Evolutionary conservation across 2,888 invertebrate species (phyloP), one percentile per base, ranked within the genome.

Genomic region (Hydrotaea cyrtoneurina): DNA sequence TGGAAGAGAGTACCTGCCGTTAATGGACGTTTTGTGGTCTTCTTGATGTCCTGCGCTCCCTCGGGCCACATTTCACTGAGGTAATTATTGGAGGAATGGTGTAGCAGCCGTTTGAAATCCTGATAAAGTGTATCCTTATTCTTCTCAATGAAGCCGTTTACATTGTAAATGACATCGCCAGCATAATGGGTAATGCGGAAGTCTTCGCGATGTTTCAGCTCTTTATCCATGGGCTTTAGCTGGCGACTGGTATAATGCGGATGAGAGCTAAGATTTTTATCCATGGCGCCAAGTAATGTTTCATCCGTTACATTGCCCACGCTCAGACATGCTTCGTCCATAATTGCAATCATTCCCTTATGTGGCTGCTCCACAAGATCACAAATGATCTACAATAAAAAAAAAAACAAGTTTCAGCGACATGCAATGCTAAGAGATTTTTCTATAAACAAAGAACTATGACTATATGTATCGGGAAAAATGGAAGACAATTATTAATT

Each of bases 101-200:
- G 98, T 87, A 99, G 93, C 79, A 99, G 93, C 36, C 99, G 94
- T 93, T 99, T 99, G 90, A 99, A 97, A 93, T 99, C 99, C 93
- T 98, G 98, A 93, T 97, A 99, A 71, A 99, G 93, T 0, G 97
- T 97, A 92, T 99, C 99, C 92, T 96, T 98, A 93, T 99, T 99
- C 93, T 99, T 99, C 92, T 99, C 99, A 92, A 99, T 95, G 93
- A 99, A 99, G 0, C 98, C 98, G 15, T 94, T 94, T 19, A 98
- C 95, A 77, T 95, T 95, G 93, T 99, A 99, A 15, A 97, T 96
- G 36, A 99, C 99, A 90, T 98, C 98, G 4, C 99, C 99, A 0
- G 99, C 99, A 92, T 99, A 99, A 92, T 99, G 99, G 15, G 95
- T 97, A 86, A 97, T 95, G 86, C 96, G 94, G 91, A 97, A 97